Conservation (phyloP, 2,113 vertebrate species). For the Mormyrus iriodes region DNA sequence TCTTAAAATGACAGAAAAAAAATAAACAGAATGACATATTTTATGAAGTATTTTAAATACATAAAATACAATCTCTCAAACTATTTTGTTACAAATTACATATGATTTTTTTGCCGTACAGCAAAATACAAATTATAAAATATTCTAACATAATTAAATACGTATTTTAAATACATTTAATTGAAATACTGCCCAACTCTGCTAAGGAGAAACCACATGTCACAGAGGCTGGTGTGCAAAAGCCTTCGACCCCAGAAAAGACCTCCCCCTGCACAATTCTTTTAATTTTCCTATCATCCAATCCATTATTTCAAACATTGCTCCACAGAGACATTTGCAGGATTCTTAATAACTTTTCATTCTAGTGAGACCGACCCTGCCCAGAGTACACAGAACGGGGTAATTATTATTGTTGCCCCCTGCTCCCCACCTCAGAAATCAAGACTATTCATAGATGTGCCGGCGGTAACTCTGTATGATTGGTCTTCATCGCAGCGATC, state of each 20-base stretch:
- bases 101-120: no score
- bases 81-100: no score
- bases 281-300: neutral
- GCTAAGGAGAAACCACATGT: neutral
- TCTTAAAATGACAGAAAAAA: no score
- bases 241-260: neutral
- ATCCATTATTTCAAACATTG: neutral
- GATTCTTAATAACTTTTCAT: neutral
- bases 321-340: neutral
- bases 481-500: neutral
- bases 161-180: no score
- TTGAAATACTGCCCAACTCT: no score
- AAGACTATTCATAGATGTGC: neutral
- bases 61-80: no score
- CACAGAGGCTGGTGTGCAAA: neutral
- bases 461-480: neutral
- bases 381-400: neutral
- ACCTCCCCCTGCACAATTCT: neutral
- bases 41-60: no score
- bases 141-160: no score
- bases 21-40: no score
- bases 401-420: neutral
- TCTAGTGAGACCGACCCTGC: neutral
- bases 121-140: no score
- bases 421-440: neutral